A percentile compares a stretch with the other conserved stretches of the same genome.
phyloP scores from a whole-genome alignment of 2,888 invertebrate species.

The Drosophila nr. medialis region DNA sequence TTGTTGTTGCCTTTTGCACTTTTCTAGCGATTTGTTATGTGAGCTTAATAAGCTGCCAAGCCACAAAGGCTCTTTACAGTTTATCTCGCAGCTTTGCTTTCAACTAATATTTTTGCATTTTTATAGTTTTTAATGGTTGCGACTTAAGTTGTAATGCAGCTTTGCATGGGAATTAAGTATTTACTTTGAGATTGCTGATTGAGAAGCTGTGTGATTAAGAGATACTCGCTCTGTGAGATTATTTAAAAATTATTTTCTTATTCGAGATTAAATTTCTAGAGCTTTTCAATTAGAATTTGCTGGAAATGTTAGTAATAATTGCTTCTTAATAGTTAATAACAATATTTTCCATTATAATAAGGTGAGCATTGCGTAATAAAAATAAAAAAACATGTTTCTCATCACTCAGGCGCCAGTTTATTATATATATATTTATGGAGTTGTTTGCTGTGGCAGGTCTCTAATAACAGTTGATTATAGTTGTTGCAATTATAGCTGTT shows the following conservation, averaged over 20 bases:
- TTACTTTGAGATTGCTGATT: not conserved
- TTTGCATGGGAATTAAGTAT: not conserved
- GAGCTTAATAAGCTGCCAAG: slow-evolving; percentile 45
- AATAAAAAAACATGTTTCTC: not conserved
- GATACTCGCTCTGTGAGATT: not conserved
- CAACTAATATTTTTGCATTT: not conserved
- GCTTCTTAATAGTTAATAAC: not conserved
- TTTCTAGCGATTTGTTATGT: slow-evolving; percentile 47
- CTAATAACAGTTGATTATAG: not conserved
- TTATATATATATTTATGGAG: not conserved
- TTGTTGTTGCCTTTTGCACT: slow-evolving; percentile 59
- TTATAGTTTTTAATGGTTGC: not conserved
- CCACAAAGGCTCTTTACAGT: slow-evolving; percentile 28
- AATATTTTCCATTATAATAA: not conserved
- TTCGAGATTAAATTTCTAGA: not conserved
- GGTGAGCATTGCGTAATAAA: not conserved
- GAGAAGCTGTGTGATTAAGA: not conserved
- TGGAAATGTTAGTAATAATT: not conserved
- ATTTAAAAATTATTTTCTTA: not conserved
- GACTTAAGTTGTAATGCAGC: not conserved
- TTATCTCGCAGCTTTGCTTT: slow-evolving; percentile 1
- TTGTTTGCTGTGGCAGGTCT: not conserved
- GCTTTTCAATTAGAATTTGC: not conserved
- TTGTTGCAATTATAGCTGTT: not conserved
- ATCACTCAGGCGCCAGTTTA: not conserved